These are phyloP conservation scores for Xiphophorus maculatus DNA, from an alignment of 2,113 vertebrate species.

Conservation along the genomic window DNA sequence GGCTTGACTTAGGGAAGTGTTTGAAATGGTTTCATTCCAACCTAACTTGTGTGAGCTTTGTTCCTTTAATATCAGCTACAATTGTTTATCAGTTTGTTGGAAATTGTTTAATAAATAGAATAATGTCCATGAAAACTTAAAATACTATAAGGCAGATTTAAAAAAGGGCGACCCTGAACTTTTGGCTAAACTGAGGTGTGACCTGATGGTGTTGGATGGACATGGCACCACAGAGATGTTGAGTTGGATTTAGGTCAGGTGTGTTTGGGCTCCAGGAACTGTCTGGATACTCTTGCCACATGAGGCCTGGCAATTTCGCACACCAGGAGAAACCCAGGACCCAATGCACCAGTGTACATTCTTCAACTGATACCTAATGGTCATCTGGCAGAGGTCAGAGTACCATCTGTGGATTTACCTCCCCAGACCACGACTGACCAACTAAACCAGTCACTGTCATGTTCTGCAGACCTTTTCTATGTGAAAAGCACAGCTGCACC, in stretches of 20 bases:
- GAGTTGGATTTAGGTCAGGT: neutral
- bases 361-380: neutral
- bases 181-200: neutral
- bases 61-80: constrained; percentile 3
- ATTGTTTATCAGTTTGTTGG: neutral
- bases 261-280: neutral
- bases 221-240: neutral
- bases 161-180: neutral
- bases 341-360: neutral
- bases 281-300: neutral
- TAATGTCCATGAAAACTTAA: neutral
- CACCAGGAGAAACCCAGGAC: neutral
- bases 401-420: neutral
- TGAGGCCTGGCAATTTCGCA: neutral
- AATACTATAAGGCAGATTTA: neutral
- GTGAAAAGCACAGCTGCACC: no score
- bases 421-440: neutral
- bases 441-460: neutral
- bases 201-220: neutral
- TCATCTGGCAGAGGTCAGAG: neutral
- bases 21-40: constrained; percentile 4
- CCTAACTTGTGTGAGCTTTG: constrained; percentile 7
- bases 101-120: constrained; percentile 6
- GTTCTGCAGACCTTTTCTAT: no score
- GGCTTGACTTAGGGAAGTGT: neutral